These are phyloP conservation scores for Capreolus pygargus DNA, from an alignment of 2,113 vertebrate genomes.

Conservation along the genomic window DNA sequence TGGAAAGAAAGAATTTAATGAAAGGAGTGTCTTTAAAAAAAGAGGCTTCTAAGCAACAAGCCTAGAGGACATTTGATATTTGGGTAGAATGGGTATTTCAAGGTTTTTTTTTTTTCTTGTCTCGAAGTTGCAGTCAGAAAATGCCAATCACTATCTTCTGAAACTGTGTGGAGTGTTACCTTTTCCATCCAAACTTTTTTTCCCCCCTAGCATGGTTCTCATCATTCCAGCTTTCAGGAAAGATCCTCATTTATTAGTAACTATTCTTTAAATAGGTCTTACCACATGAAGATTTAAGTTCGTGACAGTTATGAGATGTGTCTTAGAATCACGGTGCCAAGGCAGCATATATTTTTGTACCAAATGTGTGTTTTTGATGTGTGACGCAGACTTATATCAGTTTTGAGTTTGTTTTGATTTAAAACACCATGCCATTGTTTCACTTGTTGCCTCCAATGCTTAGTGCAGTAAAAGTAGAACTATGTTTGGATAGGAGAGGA, in stretches of 20 bases:
- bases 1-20: neutral
- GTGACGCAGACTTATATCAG: neutral
- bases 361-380: constrained; percentile 14
- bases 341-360: neutral
- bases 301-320: neutral
- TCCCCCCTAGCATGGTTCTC: constrained; percentile 66
- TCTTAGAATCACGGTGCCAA: constrained; percentile 15
- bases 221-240: constrained; percentile 73
- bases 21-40: constrained; percentile 13
- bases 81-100: constrained; percentile 12
- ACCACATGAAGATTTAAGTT: constrained; percentile 31
- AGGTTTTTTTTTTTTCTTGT: constrained; percentile 61
- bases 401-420: constrained; percentile 33
- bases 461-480: constrained; percentile 1
- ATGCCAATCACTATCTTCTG: constrained; percentile 61
- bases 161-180: constrained; percentile 33
- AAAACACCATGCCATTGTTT: neutral
- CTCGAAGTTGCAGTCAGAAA: constrained; percentile 68
- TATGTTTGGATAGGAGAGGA: neutral
- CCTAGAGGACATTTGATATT: neutral
- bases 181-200: constrained; percentile 68
- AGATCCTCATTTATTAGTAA: constrained; percentile 58
- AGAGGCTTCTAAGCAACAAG: neutral
- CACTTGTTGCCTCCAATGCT: neutral
- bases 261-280: constrained; percentile 45